Conservation (phyloP, 2,888 invertebrate species). For the Volucella inflata region DNA sequence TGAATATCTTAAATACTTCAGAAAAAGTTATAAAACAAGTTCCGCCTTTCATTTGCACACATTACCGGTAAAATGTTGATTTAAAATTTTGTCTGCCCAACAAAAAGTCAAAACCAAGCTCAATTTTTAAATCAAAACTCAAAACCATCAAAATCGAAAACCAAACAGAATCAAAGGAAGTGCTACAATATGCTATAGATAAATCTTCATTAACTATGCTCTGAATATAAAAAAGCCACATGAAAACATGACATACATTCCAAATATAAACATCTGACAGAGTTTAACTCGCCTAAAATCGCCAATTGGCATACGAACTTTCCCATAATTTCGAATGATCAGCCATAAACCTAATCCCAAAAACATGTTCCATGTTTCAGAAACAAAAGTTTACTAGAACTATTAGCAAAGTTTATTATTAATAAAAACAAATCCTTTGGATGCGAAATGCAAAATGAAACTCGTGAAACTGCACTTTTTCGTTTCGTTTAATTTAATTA, state of each 20-base stretch:
- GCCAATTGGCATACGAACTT: constrained; percentile 42
- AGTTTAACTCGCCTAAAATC: constrained; percentile 20
- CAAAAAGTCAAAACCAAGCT: background rate
- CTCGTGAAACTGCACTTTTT: constrained; percentile 43
- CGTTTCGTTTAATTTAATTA: constrained; percentile 45
- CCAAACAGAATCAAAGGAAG: background rate
- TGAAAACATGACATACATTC: constrained; percentile 47
- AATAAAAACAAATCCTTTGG: background rate
- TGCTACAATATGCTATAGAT: too few species aligned
- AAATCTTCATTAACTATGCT: constrained; percentile 9
- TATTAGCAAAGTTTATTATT: too few species aligned
- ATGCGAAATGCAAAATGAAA: background rate
- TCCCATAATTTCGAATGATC: background rate
- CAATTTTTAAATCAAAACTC: background rate
- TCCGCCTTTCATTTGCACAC: constrained; percentile 23
- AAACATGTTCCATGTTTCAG: constrained; percentile 22
- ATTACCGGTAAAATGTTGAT: constrained; percentile 7
- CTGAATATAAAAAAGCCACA: constrained; percentile 2
- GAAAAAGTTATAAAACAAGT: constrained; percentile 4
- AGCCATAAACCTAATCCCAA: background rate
- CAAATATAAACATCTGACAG: constrained; percentile 47
- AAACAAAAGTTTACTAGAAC: background rate
- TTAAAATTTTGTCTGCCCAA: background rate
- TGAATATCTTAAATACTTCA: constrained; percentile 22
- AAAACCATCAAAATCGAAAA: background rate